Base-by-base conservation (phyloP, 1,140 invertebrate genomes). In the Teleopsis dalmanni region DNA sequence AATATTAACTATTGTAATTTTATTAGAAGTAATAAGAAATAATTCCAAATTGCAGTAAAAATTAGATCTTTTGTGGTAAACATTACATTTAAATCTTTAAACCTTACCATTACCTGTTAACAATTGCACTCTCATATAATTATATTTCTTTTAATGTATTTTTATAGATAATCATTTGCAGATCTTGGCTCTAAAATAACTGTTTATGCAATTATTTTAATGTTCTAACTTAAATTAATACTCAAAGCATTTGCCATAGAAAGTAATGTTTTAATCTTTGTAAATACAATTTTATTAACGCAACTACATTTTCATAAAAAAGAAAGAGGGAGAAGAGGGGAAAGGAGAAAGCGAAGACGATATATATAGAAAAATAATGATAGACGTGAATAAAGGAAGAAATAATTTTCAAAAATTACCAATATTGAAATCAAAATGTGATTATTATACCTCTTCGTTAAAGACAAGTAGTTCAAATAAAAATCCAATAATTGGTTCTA, bases 351-450 rank as follows among this genome's bases (percentile, higher is more conserved):
- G 14, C 7, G n/a, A 37, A 35, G 26, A 27, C 21, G 13, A 21
- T 9, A 27, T 36, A 21, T 22, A 18, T 21, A 14, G 19, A 26
- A 43, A 42, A 43, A 46, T 52, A 48, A 52, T 52, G 50, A 47
- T 52, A 48, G 50, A 52, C 25, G 41, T 48, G 27, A 52, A 35
- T 25, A 52, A 52, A 36, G 22, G 5, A 5, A 18, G 36, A 44
- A 52, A 48, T 36, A 52, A 42, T 48, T 43, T 47, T 52, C 22
- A 42, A 43, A 47, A 52, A 37, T 38, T 52, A 26, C 40, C 50
- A 47, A 25, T 11, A 36, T 37, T 52, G 1, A 47, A 44, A 19
- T 33, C 47, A 48, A 52, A 42, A 52, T 52, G 50, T 52, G 33
- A 47, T 27, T 27, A 16, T 4, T 23, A 10, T 22, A 18, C 41